phyloP scores from a whole-genome alignment of 2,888 invertebrate species.

The Eilema griseolum region DNA sequence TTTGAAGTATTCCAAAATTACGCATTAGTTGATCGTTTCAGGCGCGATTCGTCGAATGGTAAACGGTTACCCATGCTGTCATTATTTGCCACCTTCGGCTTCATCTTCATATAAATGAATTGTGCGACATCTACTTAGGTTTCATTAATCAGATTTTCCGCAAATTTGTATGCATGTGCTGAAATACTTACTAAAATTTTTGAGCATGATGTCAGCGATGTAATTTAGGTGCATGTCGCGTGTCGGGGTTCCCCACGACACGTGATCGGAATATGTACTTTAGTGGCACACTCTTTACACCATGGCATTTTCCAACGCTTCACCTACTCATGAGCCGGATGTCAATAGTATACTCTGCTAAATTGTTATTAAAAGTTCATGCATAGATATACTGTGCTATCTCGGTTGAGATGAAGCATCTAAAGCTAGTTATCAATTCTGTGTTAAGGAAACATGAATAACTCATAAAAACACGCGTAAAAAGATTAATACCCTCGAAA shows the following conservation, averaged over 20 bases:
- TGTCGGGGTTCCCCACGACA: constrained; percentile 72
- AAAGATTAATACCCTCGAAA: too few relatives aligned
- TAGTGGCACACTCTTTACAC: constrained; percentile 54
- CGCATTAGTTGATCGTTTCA: too few relatives aligned
- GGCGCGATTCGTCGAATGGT: background rate
- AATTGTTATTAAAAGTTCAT: constrained; percentile 19
- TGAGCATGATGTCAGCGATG: constrained; percentile 71
- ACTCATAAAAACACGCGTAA: too few relatives aligned
- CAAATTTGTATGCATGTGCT: constrained; percentile 47
- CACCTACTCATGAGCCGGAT: constrained; percentile 61
- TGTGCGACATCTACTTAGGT: background rate
- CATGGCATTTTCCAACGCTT: constrained; percentile 39
- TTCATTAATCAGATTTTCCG: constrained; percentile 7
- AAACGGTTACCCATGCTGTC: background rate
- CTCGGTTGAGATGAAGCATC: background rate
- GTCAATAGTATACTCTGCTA: constrained; percentile 45
- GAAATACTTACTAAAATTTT: constrained; percentile 60
- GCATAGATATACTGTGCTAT: background rate
- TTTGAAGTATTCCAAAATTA: background rate
- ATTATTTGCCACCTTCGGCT: background rate
- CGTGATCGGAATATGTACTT: constrained; percentile 69
- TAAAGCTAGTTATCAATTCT: too few relatives aligned
- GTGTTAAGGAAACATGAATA: too few relatives aligned
- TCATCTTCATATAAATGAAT: background rate
- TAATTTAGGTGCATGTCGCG: constrained; percentile 71